Conservation (phyloP, 2,113 vertebrate species). For the Heterotis niloticus region DNA sequence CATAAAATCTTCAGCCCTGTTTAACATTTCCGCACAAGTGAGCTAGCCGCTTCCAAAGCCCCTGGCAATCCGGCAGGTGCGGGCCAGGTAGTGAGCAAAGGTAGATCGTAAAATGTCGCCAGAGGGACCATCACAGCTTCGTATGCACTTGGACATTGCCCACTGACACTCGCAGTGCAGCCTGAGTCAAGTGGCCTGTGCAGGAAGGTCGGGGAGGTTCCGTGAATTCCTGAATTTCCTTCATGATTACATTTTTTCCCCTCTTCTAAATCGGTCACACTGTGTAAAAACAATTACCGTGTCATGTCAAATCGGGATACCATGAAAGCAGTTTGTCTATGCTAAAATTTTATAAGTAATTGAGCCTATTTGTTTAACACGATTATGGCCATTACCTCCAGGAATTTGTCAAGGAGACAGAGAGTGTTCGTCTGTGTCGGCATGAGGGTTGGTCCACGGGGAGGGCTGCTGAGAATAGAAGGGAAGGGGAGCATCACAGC, state of each 20-base stretch:
- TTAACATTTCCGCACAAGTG: no score
- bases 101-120: background rate
- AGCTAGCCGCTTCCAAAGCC: background rate
- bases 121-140: slow-evolving; percentile 10
- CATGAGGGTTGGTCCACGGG: slow-evolving; percentile 10
- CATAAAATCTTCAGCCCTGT: no score
- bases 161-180: background rate
- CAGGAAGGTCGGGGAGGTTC: background rate
- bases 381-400: slow-evolving; percentile 28
- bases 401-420: slow-evolving; percentile 28
- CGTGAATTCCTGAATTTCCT: background rate
- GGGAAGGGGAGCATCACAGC: background rate
- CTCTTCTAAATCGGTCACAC: background rate
- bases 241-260: background rate
- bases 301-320: no score
- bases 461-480: no score
- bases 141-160: slow-evolving; percentile 13
- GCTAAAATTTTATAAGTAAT: background rate
- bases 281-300: background rate
- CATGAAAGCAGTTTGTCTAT: background rate
- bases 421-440: slow-evolving; percentile 13
- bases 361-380: slow-evolving; percentile 17
- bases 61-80: background rate
- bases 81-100: background rate
- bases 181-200: background rate